Conservation (phyloP, 2,113 vertebrate species). For the Gnathonemus longibarbis region DNA sequence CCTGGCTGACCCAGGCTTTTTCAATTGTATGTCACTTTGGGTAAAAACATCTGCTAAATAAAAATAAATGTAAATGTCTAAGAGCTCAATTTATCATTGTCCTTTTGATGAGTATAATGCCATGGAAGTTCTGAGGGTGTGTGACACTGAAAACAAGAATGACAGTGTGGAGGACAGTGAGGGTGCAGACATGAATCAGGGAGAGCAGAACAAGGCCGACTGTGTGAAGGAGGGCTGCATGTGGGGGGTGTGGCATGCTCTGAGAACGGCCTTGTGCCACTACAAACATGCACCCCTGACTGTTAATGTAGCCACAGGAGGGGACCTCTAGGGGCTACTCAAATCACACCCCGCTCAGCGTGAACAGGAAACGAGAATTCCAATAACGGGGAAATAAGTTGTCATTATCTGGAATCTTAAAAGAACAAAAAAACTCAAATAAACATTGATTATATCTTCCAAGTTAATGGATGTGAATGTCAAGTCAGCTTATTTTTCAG, state of each 20-base stretch:
- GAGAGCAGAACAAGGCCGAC: background rate
- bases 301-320: slow-evolving; percentile 56
- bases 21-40: background rate
- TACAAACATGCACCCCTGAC: slow-evolving; percentile 47
- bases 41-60: background rate
- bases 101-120: background rate
- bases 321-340: slow-evolving; percentile 42
- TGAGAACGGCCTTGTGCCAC: slow-evolving; percentile 48
- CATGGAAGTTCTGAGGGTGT: background rate
- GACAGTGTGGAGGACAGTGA: slow-evolving; percentile 11
- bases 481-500: slow-evolving; percentile 17
- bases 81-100: background rate
- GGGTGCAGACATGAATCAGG: background rate
- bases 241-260: slow-evolving; percentile 1
- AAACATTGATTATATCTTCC: slow-evolving; percentile 44
- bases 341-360: slow-evolving; percentile 45
- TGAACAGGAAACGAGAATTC: slow-evolving; percentile 58
- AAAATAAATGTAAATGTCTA: background rate
- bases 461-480: slow-evolving; percentile 32
- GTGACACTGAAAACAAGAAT: background rate
- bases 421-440: slow-evolving; percentile 43
- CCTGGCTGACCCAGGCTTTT: background rate
- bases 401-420: slow-evolving; percentile 44
- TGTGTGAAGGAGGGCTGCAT: slow-evolving; percentile 22
- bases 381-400: slow-evolving; percentile 40